Evolutionary conservation across 2,888 invertebrate species (phyloP), one percentile per base, ranked within the genome.

Genomic region (Fabriciana adippe): DNA sequence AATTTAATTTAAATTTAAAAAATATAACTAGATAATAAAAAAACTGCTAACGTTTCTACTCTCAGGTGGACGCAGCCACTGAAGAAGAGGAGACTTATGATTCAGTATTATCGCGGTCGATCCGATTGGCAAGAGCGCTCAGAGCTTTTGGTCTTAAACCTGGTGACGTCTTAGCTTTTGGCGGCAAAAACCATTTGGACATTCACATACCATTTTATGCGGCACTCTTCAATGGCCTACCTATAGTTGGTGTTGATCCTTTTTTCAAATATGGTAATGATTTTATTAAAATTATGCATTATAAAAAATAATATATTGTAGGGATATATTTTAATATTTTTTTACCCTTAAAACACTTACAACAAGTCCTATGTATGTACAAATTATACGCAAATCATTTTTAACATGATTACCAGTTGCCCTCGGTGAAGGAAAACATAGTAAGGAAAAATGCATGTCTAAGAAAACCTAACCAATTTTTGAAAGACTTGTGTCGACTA

Each of bases 61-160:
- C 64, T 18, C 76, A 92, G 91, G 85, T 92, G 68, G 90, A 92
- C 60, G 89, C 87, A 51, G 82, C 81, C 0, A 90, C 89, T 16
- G 89, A 84, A 0, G 74, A 85, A 66, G 72, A 81, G 55, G 89
- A 90, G 73, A 87, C 88, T 0, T 83, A 83, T 57, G 77, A 72
- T 0, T 88, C 88, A 0, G 85, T 88, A 0, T 72, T 88, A 0
- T 72, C 74, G 1, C 82, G 90, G 0, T 82, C 86, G 0, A 75
- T 87, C 4, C 79, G 77, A 0, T 66, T 90, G 3, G 88, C 89
- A 0, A 77, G 74, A 72, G 78, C 85, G 50, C 67, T 90, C 6
- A 78, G 83, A 11, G 76, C 72, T 0, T 73, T 80, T 0, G 88
- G 88, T 0, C 69, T 83, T 5, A 71, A 75, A 15, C 85, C 87